phyloP scores from a whole-genome alignment of 2,113 vertebrate genomes.

The Pithys albifrons region DNA sequence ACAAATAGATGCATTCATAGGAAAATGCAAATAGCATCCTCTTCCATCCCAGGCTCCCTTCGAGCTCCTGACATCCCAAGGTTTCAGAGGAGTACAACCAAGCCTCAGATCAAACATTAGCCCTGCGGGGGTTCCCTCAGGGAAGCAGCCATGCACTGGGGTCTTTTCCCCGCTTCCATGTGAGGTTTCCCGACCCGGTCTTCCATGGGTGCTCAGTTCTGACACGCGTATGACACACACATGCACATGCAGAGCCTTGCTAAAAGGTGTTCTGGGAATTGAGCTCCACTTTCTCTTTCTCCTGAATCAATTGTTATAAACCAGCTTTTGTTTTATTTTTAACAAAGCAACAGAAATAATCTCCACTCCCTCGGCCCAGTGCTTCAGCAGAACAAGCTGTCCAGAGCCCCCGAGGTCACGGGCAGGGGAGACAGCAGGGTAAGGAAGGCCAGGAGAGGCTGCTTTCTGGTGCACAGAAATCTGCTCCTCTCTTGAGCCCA shows the following conservation, averaged over 20 bases:
- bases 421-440: not conserved
- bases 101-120: constrained; percentile 72
- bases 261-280: constrained; percentile 61
- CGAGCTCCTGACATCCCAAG: constrained; percentile 65
- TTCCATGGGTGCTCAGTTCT: constrained; percentile 60
- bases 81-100: constrained; percentile 66
- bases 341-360: constrained; percentile 34
- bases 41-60: constrained; percentile 43
- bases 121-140: constrained; percentile 66
- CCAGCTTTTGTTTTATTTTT: constrained; percentile 65
- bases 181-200: constrained; percentile 42
- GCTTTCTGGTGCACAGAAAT: not conserved
- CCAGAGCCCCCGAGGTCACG: not conserved
- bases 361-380: not conserved
- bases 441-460: not conserved
- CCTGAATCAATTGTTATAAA: constrained; percentile 51
- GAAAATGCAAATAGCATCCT: constrained; percentile 67
- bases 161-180: constrained; percentile 54
- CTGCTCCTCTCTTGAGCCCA: not conserved
- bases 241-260: not conserved
- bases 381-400: not conserved
- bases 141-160: constrained; percentile 51
- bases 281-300: constrained; percentile 40
- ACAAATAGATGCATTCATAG: constrained; percentile 63
- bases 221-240: not conserved